phyloP scores from a whole-genome alignment of 2,888 invertebrate species.

The Agrilus mali region DNA sequence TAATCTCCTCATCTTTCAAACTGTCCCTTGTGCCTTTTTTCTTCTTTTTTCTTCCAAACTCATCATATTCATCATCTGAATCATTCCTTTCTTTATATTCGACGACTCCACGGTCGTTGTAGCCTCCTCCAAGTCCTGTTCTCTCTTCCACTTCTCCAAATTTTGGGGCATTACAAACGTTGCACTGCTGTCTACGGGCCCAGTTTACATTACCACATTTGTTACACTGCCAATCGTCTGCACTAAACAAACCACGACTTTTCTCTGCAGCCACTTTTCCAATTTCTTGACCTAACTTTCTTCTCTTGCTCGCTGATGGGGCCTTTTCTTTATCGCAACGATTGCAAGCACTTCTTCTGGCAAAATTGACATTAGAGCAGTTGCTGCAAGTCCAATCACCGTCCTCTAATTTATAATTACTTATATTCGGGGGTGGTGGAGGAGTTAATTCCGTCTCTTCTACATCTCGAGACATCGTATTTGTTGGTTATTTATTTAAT shows the following conservation, averaged over 20 bases:
- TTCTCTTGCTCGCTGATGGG: slow-evolving; percentile 36
- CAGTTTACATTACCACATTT: slow-evolving; percentile 99
- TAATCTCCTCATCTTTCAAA: slow-evolving; percentile 9
- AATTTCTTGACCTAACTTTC: slow-evolving; percentile 88
- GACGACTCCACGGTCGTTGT: slow-evolving; percentile 91
- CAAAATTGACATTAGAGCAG: slow-evolving; percentile 93
- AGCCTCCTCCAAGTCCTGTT: slow-evolving; percentile 74
- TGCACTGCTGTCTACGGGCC: slow-evolving; percentile 92
- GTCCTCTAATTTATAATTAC: slow-evolving; percentile 21
- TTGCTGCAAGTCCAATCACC: slow-evolving; percentile 57
- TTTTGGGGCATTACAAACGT: slow-evolving; percentile 97
- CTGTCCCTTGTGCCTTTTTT: slow-evolving; percentile 15
- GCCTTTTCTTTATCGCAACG: slow-evolving; percentile 69
- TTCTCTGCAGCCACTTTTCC: slow-evolving; percentile 98
- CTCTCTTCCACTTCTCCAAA: slow-evolving; percentile 84
- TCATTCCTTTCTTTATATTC: slow-evolving; percentile 85
- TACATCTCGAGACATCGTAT: no score
- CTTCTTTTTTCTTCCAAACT: slow-evolving; percentile 39
- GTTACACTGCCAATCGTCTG: slow-evolving; percentile 99
- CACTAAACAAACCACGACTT: slow-evolving; percentile 88
- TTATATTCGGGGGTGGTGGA: slow-evolving; percentile 25
- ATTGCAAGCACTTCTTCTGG: slow-evolving; percentile 79
- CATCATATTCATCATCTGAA: slow-evolving; percentile 92
- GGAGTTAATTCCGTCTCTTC: slow-evolving; percentile 24
- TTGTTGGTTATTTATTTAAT: no score